Evolutionary conservation across 2,113 vertebrate genomes (phyloP).

Genomic region (Pyrgilauda ruficollis): DNA sequence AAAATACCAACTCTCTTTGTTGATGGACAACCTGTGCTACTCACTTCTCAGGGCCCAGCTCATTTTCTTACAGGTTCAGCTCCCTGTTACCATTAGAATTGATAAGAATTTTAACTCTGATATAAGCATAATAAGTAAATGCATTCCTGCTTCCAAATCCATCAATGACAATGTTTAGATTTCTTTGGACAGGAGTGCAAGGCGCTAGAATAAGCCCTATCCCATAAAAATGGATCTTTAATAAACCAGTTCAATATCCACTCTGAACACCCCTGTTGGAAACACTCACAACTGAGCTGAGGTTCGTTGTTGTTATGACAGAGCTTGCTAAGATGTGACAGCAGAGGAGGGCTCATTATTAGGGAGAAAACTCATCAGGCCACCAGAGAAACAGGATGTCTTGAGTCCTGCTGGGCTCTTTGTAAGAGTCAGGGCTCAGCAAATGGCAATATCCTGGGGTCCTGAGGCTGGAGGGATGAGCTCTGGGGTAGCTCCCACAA

Average conservation of each 20-base stretch:
- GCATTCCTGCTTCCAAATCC: not conserved
- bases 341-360: not conserved
- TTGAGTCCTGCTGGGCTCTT: not conserved
- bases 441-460: not conserved
- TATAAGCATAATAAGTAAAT: not conserved
- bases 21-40: rapidly evolving
- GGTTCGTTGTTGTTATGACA: rapidly evolving
- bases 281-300: not conserved
- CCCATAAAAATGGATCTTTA: not conserved
- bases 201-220: not conserved
- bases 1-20: not conserved
- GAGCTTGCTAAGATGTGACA: not conserved
- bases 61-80: not conserved
- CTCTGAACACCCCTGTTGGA: not conserved
- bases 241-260: not conserved
- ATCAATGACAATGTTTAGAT: not conserved
- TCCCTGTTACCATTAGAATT: not conserved
- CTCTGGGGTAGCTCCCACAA: not conserved
- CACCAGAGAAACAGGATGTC: not conserved
- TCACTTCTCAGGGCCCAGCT: not conserved
- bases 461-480: not conserved
- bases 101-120: not conserved
- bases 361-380: not conserved
- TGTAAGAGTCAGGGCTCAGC: not conserved
- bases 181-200: not conserved